Conservation (phyloP, 2,888 invertebrate genomes). For the Cephus nigrinus region DNA sequence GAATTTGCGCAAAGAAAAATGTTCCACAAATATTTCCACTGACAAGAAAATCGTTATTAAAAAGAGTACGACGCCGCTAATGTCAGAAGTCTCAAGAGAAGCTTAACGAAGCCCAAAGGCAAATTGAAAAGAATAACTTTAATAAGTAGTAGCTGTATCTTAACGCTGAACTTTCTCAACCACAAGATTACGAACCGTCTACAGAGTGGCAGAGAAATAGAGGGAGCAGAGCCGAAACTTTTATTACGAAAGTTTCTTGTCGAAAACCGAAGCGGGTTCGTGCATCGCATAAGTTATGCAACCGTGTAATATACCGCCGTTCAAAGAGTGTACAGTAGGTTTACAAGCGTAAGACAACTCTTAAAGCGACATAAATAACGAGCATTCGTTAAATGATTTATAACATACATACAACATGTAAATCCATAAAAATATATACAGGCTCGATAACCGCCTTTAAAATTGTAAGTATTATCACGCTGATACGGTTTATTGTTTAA, state of each 20-base stretch:
- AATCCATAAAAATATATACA: neutral
- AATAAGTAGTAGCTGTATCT: neutral
- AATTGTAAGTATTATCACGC: neutral
- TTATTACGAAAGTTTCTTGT: constrained; percentile 33
- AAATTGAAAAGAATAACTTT: neutral
- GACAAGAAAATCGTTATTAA: neutral
- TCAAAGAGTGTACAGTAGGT: neutral
- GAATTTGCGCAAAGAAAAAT: neutral
- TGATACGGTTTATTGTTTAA: neutral
- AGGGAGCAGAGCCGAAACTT: constrained; percentile 32
- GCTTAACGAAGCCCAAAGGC: neutral
- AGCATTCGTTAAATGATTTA: neutral
- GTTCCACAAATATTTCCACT: neutral
- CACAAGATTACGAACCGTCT: neutral
- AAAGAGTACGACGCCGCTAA: neutral
- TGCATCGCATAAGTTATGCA: neutral
- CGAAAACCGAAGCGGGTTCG: neutral
- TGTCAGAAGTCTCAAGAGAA: neutral
- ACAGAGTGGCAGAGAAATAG: neutral
- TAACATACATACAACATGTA: neutral
- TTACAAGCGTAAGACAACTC: neutral
- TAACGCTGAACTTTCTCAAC: neutral
- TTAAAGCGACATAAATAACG: neutral
- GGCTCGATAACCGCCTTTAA: neutral
- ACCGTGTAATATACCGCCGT: neutral